Base-by-base conservation (phyloP, 2,113 vertebrate genomes). In the Semnornis frantzii region DNA sequence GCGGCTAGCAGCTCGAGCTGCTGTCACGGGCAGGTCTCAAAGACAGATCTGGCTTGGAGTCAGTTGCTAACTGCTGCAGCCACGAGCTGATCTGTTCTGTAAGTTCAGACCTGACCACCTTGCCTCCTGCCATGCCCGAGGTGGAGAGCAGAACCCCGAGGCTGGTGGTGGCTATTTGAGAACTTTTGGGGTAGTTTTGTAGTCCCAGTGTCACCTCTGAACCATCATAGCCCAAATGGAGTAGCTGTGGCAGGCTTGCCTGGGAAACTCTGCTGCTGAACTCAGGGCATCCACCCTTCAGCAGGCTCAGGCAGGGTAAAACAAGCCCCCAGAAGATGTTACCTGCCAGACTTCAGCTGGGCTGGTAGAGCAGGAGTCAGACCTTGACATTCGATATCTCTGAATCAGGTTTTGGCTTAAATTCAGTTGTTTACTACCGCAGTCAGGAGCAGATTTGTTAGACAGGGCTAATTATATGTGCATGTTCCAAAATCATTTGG, bases 401-500 rank as follows among this genome's bases (percentile, higher is more conserved):
- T 34, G 71, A 59, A 91, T 24, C 85, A 79, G 96, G 59, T 70
- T 89, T 92, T 95, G 94, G 96, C 94, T 89, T 85, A 76, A 82
- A 87, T 91, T 92, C 87, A 28, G 71, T 89, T 96, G 94, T 95
- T 96, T 96, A 95, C 96, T 94, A 59, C 90, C 16, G 16, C 90
- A 94, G 93, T 76, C 50, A 6, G 85, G 79, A 95, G 92, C 96
- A 94, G 96, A 95, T 95, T 89, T 95, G 96, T 92, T 92, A 94
- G 92, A 92, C 92, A 27, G 92, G 91, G 82, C 92, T 94, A 96
- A 95, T 96, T 95, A 93, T 73, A 85, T 21, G 92, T 85, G 78
- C 92, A 10, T 73, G 90, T 96, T 96, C 92, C 96, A 96, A 91
- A 92, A 94, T 90, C 83, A 73, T 95, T 96, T 94, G 93, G 90